Base-by-base conservation (phyloP, 2,888 invertebrate genomes). In the Noctua janthina region DNA sequence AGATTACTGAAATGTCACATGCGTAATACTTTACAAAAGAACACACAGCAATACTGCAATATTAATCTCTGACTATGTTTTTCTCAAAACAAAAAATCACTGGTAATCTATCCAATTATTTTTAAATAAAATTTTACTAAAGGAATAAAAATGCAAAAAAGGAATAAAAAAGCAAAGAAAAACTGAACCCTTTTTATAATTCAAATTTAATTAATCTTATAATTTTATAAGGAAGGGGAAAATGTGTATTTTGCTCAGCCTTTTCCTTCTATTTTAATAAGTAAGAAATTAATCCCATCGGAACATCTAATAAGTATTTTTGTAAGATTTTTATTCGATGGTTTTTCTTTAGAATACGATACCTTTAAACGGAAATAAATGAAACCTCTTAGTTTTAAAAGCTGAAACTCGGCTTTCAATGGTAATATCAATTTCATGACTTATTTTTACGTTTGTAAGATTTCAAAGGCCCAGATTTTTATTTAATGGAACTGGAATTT, bases 261-360 rank as follows among this genome's bases (percentile, higher is more conserved):
- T 80, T 89, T 85, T 87, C 85, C 85, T 84, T 69, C 6, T 82
- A 74, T 66, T 80, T 82, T 85, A 79, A 83, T 88, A 85, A 82
- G 75, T 82, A 77, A 83, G 81, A 89, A 86, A 89, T 88, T 81
- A 89, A 89, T 84, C 87, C 82, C 73, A 88, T 85, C 75, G 29
- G 43, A 70, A 76, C 87, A 84, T 81, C 78, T 82, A 82, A 82
- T 79, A 85, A 83, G 76, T 82, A 82, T 83, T 84, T 79, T 81
- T 83, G 81, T 73, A 77, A 74, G 75, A 79, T 82, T 87, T 89
- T 81, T 85, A 76, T 85, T 87, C 49, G 56, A 83, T 76, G 77
- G n/a, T 64, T 56, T 70, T 72, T 73, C 54, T 54, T 69, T 64
- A 78, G 76, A 74, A 84, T 78, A 59, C 71, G 84, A 89, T 86